Evolutionary conservation across 2,888 invertebrate species (phyloP), one percentile per base, ranked within the genome.

Genomic region (Amblyjoppa proteus): DNA sequence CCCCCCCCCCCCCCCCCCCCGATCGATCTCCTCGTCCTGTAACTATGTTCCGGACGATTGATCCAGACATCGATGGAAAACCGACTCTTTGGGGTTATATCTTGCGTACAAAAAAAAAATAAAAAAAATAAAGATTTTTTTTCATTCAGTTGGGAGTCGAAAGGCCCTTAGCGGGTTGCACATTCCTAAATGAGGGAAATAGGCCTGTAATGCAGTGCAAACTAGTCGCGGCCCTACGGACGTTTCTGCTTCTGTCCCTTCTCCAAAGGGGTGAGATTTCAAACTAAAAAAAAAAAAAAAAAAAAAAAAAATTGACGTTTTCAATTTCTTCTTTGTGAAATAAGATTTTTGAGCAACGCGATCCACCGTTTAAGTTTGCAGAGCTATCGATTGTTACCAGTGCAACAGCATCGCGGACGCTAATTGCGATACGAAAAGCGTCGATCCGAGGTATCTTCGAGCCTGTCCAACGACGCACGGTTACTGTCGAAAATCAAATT

Each of bases 401-500:
- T 91, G 92, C 77, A 89, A 87, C 56, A 92, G 91, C 74, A 85
- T 79, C 71, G 84, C 75, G 69, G 88, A 91, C 77, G 25, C 78
- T 9, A 84, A 88, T 66, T 92, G 92, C 71, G 81, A 84, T 0
- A 31, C 69, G 13, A 87, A 83, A 49, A 83, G 81, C 49, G 88
- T 88, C 9, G 87, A 90, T 76, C 58, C 64, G 0, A 89, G 83
- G 53, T 90, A 90, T 84, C 89, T 92, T 38, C 88, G 84, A 74
- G 25, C 78, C 2, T 92, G 92, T 61, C 89, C 89, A 25, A n/a
- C 66, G 2, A 83, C 88, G 13, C 87, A 90, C 41, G 81, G 58
- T 49, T 91, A 87, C 49, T 92, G 92, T 83, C 92, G 92, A 34
- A 92, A 91, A 87, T 88, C 87, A 13, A 83, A 85, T 80, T 90